A percentile compares a stretch with the other conserved stretches of the same genome.
Conservation (phyloP, 2,888 invertebrate species). For the Colletes collaris region DNA sequence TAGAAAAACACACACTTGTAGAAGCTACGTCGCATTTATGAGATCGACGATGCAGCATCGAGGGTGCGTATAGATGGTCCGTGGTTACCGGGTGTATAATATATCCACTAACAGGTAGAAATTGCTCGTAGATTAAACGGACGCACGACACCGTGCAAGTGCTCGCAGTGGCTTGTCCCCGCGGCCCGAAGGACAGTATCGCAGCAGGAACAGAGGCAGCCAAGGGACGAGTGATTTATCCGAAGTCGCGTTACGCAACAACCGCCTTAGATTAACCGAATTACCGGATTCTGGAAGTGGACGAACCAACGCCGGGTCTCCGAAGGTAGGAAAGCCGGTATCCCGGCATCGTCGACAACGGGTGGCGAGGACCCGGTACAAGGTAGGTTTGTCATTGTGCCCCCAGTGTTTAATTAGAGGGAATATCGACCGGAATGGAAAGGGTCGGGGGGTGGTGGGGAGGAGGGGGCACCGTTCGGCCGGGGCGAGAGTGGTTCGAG, state of each 20-base stretch:
- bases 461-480: not conserved
- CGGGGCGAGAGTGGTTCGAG: conserved; percentile 48
- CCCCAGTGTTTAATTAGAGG: conserved; percentile 80
- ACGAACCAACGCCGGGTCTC: conserved; percentile 18
- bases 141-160: not conserved
- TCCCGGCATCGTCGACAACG: conserved; percentile 54
- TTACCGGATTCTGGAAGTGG: conserved; percentile 74
- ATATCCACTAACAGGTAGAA: not conserved
- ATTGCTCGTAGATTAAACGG: not conserved
- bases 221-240: conserved; percentile 78
- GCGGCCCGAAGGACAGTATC: conserved; percentile 44
- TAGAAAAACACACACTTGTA: too few relatives aligned
- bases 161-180: conserved; percentile 20
- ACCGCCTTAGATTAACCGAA: conserved; percentile 80
- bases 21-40: too few relatives aligned
- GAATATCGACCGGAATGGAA: conserved; percentile 75
- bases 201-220: conserved; percentile 58
- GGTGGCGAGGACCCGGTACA: conserved; percentile 64
- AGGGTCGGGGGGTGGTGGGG: conserved; percentile 55
- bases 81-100: too few relatives aligned
- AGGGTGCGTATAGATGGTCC: too few relatives aligned
- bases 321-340: conserved; percentile 36
- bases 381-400: conserved; percentile 80
- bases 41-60: too few relatives aligned
- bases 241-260: conserved; percentile 74